These are phyloP conservation scores for Julus scandinavius DNA, from an alignment of 2,888 invertebrate species.

Conservation along the genomic window DNA sequence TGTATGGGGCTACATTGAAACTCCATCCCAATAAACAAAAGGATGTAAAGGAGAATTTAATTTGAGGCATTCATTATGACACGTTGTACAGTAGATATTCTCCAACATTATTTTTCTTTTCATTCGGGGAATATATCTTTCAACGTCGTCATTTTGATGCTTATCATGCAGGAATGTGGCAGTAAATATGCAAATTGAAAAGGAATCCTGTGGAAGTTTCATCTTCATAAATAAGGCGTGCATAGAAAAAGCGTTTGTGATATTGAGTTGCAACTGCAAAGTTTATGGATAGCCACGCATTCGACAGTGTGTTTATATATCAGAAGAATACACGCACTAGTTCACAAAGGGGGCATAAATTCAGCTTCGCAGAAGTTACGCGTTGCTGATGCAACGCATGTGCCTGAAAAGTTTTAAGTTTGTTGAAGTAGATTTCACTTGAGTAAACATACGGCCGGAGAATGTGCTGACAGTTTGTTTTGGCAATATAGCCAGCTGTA, in stretches of 20 bases:
- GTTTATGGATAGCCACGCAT: neutral
- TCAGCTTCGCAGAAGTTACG: neutral
- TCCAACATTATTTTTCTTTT: neutral
- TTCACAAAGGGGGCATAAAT: constrained; percentile 41
- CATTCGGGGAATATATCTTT: neutral
- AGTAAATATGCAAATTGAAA: neutral
- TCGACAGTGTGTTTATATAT: constrained; percentile 1
- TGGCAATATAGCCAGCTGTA: constrained; percentile 36
- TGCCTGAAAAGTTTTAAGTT: constrained; percentile 17
- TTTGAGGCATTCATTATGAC: no score
- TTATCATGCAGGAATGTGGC: neutral
- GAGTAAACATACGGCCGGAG: constrained; percentile 19
- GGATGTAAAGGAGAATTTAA: no score
- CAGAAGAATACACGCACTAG: neutral
- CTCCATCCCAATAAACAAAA: neutral
- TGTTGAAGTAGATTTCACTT: constrained; percentile 25
- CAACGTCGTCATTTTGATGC: neutral
- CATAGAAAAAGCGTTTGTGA: neutral
- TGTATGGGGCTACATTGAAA: neutral
- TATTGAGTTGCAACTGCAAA: neutral
- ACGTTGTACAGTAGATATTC: no score
- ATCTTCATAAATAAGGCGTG: neutral
- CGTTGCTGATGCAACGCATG: neutral
- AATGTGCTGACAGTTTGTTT: constrained; percentile 45
- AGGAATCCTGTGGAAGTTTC: neutral